Evolutionary conservation across 2,888 invertebrate species (phyloP), one percentile per base, ranked within the genome.

Genomic region (Apamea crenata): DNA sequence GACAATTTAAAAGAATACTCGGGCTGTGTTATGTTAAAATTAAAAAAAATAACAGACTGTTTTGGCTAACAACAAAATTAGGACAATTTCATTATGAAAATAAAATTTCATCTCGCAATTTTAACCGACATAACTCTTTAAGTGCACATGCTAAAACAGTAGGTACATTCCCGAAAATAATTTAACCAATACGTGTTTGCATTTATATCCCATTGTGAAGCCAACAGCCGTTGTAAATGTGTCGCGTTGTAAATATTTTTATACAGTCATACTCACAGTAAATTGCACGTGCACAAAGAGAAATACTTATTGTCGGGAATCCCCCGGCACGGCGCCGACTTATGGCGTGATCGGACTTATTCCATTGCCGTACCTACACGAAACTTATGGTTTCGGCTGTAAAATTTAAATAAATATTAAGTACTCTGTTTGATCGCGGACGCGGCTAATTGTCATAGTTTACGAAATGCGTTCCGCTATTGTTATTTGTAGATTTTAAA

Each of bases 331-430:
- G 88, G 90, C 90, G 92, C 90, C 89, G 78, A 71, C 67, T 70
- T 67, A 88, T 95, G 88, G 94, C 95, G 95, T 95, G 95, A 95
- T 94, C 93, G 87, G 40, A 87, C 92, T 89, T 92, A 92, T 92
- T 91, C 91, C 59, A 77, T 56, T 90, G 87, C 84, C 88, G 84
- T 91, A 93, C 88, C 83, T 91, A 93, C 94, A 94, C 94, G 93
- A 93, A 94, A 94, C 91, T 92, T 91, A 93, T 91, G 90, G 91
- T 92, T 94, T 92, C 88, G 91, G 90, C 90, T 91, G 91, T 93
- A 92, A 93, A 92, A n/a, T 25, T 56, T 4, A 10, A 56, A 92
- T 92, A 92, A 91, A 92, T 92, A 91, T 89, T 87, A 91, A 91
- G 88, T 88, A 89, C 90, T 90, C 87, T 90, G 89, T 91, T 87